Conservation (phyloP, 2,888 invertebrate species). For the Amblyjoppa fuscipennis region DNA sequence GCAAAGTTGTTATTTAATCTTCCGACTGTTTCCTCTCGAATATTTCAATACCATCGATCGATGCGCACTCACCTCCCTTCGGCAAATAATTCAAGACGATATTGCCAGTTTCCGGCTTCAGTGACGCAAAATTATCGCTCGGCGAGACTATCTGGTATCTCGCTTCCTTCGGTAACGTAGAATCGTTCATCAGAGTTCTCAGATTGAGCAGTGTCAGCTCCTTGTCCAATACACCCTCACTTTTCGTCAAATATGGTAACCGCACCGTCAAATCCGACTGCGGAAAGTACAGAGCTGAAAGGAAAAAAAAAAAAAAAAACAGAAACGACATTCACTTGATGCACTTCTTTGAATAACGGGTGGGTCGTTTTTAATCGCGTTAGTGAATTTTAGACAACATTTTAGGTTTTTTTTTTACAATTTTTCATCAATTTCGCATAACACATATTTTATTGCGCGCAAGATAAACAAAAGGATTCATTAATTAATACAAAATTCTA, state of each 20-base stretch:
- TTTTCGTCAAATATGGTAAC: conserved; percentile 75
- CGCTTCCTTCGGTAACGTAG: conserved; percentile 70
- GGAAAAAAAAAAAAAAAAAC: conserved; percentile 55
- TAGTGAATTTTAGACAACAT: no score
- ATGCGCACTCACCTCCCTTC: conserved; percentile 72
- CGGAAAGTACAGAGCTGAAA: conserved; percentile 83
- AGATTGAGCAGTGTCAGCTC: conserved; percentile 75
- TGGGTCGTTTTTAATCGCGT: no score
- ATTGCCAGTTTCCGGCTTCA: conserved; percentile 69
- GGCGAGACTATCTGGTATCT: conserved; percentile 76
- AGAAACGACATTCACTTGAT: neutral
- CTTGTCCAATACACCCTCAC: conserved; percentile 67
- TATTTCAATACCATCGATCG: neutral
- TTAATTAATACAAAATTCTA: no score
- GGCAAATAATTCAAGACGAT: conserved; percentile 72
- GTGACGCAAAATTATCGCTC: conserved; percentile 69
- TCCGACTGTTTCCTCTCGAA: conserved; percentile 44
- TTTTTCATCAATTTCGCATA: no score
- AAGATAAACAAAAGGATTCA: no score
- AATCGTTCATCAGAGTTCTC: conserved; percentile 79
- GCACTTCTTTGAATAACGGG: neutral
- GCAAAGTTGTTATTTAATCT: conserved; percentile 40
- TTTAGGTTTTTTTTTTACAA: no score
- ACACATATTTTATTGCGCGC: no score
- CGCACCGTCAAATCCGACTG: conserved; percentile 80